Conservation (phyloP, 2,888 invertebrate genomes). For the Watsonalla binaria region DNA sequence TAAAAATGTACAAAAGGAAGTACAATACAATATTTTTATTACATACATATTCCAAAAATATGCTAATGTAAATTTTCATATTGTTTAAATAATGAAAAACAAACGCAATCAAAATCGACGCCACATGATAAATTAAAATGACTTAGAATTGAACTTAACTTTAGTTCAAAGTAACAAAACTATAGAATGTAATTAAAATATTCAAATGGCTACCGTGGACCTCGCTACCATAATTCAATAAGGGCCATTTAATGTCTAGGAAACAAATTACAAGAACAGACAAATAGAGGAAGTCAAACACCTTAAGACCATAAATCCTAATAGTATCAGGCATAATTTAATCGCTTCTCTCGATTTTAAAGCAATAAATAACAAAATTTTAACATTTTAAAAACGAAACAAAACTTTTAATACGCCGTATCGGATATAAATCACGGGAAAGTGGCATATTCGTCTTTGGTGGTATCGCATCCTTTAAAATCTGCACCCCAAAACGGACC, state of each 20-base stretch:
- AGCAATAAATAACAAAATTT: conserved; percentile 74
- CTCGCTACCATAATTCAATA: conserved; percentile 1
- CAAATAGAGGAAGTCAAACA: conserved; percentile 55
- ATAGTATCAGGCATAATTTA: conserved; percentile 72
- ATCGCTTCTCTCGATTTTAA: conserved; percentile 75
- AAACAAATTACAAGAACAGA: conserved; percentile 21
- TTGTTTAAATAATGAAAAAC: too few species aligned
- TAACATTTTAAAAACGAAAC: conserved; percentile 72
- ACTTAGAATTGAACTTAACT: background rate
- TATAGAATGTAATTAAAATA: background rate
- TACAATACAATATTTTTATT: too few species aligned
- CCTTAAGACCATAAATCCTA: conserved; percentile 61
- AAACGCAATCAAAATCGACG: too few species aligned
- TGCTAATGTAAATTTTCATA: too few species aligned
- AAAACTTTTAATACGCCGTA: conserved; percentile 75
- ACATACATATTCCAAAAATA: too few species aligned
- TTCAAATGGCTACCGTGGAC: conserved; percentile 1
- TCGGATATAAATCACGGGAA: conserved; percentile 73
- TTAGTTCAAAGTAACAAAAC: background rate
- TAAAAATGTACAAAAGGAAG: too few species aligned
- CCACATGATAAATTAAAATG: background rate
- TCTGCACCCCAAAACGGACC: conserved; percentile 15
- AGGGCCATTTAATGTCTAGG: conserved; percentile 1
- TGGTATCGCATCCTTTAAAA: conserved; percentile 50
- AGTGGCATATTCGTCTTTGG: conserved; percentile 73